A percentile compares a stretch with the other conserved stretches of the same genome.
phyloP scores from a whole-genome alignment of 2,888 invertebrate genomes.

The Hemithea aestivaria region DNA sequence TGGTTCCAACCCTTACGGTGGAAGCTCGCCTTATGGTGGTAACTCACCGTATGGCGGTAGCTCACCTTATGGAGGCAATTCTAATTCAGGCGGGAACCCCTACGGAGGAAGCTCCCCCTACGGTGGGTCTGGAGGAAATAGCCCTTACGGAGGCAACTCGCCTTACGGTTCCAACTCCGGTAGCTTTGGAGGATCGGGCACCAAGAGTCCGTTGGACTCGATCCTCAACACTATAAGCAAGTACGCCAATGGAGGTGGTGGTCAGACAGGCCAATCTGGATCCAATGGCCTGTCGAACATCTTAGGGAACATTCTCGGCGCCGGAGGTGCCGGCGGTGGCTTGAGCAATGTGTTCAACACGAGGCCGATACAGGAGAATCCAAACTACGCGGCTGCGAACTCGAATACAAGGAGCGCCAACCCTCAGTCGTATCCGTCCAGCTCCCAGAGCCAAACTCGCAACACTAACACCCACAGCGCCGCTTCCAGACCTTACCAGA shows the following conservation, averaged over 20 bases:
- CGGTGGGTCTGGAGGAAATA: conserved; percentile 26
- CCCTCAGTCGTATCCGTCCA: conserved; percentile 62
- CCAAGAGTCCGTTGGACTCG: conserved; percentile 45
- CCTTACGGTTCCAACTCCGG: conserved; percentile 31
- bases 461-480: conserved; percentile 52
- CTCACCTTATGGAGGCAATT: conserved; percentile 34
- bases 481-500: conserved; percentile 49
- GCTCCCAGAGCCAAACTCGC: conserved; percentile 57
- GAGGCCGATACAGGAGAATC: conserved; percentile 68
- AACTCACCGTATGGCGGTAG: conserved; percentile 39
- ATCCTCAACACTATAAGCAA: conserved; percentile 51
- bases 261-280: conserved; percentile 28
- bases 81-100: too few species aligned
- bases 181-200: conserved; percentile 32
- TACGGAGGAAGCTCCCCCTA: conserved; percentile 33
- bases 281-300: conserved; percentile 53
- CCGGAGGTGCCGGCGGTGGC: conserved; percentile 57
- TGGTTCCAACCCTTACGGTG: conserved; percentile 26
- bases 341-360: conserved; percentile 60
- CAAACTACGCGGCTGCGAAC: conserved; percentile 60
- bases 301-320: conserved; percentile 61
- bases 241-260: conserved; percentile 42
- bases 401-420: conserved; percentile 64
- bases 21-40: conserved; percentile 28
- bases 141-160: conserved; percentile 36